Evolutionary conservation across 2,113 vertebrate genomes (phyloP).

Genomic region (Kobus ellipsiprymnus): DNA sequence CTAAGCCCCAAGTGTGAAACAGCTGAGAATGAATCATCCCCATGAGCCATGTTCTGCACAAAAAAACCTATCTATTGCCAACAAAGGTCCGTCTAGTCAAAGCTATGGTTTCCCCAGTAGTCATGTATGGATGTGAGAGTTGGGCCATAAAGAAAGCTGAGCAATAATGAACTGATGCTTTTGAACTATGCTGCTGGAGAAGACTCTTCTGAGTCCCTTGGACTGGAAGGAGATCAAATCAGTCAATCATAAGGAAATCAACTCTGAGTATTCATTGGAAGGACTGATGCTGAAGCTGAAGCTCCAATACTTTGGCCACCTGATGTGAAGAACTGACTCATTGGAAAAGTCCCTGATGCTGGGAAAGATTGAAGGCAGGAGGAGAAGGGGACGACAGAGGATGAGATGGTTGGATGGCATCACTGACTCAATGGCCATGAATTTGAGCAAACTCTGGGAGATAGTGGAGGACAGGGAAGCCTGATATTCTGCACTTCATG

Average conservation of each 20-base stretch:
- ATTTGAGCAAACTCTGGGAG: background rate
- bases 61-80: background rate
- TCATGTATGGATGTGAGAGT: background rate
- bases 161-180: background rate
- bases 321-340: background rate
- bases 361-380: background rate
- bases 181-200: background rate
- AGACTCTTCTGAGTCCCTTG: background rate
- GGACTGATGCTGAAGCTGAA: background rate
- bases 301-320: background rate
- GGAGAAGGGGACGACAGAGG: background rate
- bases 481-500: background rate
- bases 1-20: background rate
- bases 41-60: background rate
- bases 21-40: conserved; percentile 21
- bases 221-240: background rate
- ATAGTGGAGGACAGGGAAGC: background rate
- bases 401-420: background rate
- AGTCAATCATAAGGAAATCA: background rate
- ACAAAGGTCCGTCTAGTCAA: background rate
- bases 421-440: background rate
- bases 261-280: background rate
- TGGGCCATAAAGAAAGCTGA: background rate
- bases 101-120: background rate
- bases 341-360: background rate